phyloP scores from a whole-genome alignment of 2,797 vertebrate genomes.

The Jordanella pulchra region DNA sequence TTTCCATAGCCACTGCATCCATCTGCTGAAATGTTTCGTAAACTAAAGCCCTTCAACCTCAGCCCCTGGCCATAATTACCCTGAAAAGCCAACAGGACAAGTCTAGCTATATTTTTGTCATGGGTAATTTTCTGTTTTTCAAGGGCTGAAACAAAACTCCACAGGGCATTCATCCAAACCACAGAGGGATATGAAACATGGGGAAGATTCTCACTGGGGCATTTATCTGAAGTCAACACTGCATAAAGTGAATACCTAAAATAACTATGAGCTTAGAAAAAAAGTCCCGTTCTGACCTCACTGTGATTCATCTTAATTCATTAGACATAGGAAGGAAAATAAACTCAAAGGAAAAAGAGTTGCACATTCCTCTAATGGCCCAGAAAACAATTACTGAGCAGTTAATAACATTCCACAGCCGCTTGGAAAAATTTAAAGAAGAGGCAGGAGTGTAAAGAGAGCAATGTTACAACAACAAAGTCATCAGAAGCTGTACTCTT shows the following conservation, averaged over 20 bases:
- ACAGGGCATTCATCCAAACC: conserved; percentile 48
- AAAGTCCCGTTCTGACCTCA: conserved; percentile 18
- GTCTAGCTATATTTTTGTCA: conserved; percentile 48
- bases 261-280: conserved; percentile 38
- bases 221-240: conserved; percentile 34
- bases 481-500: conserved; percentile 8
- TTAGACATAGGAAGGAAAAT: conserved; percentile 31
- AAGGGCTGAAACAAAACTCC: conserved; percentile 31
- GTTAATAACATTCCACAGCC: conserved; percentile 34
- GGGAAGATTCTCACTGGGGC: conserved; percentile 35
- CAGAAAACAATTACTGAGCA: conserved; percentile 50
- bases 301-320: conserved; percentile 45
- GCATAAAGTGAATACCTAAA: conserved; percentile 51
- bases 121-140: conserved; percentile 59
- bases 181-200: conserved; percentile 39
- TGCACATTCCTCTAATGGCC: conserved; percentile 29
- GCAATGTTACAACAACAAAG: conserved; percentile 1
- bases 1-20: not conserved
- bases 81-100: conserved; percentile 40
- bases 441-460: conserved; percentile 13
- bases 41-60: conserved; percentile 36
- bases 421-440: conserved; percentile 26
- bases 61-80: conserved; percentile 26
- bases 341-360: conserved; percentile 19
- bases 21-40: conserved; percentile 23